phyloP scores from a whole-genome alignment of 2,888 invertebrate genomes.

The Glaucopsyche alexis region DNA sequence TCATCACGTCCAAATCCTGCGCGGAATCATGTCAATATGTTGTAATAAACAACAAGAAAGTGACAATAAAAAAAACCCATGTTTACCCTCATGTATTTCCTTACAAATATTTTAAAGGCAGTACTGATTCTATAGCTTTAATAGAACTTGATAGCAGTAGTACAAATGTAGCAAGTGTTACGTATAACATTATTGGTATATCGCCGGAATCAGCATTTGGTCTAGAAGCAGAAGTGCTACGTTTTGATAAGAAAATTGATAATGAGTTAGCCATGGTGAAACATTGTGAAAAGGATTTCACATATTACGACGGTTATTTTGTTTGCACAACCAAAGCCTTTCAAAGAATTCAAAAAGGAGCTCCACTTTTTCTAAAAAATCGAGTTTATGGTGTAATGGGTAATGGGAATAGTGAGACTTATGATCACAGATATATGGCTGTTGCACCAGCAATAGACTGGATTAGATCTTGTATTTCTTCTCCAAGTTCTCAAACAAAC shows the following conservation, averaged over 20 bases:
- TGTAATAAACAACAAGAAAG: constrained; percentile 25
- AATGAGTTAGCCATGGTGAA: constrained; percentile 46
- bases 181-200: constrained; percentile 46
- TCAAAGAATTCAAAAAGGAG: constrained; percentile 47
- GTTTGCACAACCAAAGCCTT: constrained; percentile 48
- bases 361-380: constrained; percentile 52
- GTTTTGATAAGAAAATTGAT: constrained; percentile 40
- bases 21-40: constrained; percentile 50
- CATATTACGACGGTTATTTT: constrained; percentile 41
- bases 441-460: constrained; percentile 41
- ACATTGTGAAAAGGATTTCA: constrained; percentile 43
- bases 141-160: constrained; percentile 31
- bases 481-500: neutral
- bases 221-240: constrained; percentile 46
- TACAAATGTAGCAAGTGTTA: constrained; percentile 8
- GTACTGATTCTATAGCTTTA: constrained; percentile 34
- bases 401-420: constrained; percentile 25
- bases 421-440: constrained; percentile 34
- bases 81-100: constrained; percentile 30
- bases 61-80: constrained; percentile 29
- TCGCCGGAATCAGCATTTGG: constrained; percentile 46
- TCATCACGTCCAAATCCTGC: constrained; percentile 54
- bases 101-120: constrained; percentile 32
- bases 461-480: constrained; percentile 42
- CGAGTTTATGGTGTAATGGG: constrained; percentile 43